These are phyloP conservation scores for Cataglyphis albicans DNA, from an alignment of 2,888 invertebrate genomes.

Conservation along the genomic window DNA sequence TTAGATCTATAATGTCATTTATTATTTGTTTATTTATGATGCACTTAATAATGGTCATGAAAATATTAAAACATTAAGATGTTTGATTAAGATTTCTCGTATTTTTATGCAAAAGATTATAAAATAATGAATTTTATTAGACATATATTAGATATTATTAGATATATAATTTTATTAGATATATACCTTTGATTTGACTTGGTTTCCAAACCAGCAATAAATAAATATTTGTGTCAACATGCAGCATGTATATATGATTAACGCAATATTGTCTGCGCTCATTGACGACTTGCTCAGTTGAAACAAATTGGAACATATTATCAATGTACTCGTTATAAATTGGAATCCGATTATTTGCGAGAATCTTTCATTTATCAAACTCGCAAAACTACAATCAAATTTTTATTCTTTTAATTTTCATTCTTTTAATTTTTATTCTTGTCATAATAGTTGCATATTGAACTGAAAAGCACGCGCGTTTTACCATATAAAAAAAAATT, in stretches of 20 bases:
- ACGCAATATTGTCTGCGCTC: conserved; percentile 40
- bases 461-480: neutral
- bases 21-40: neutral
- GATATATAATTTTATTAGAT: neutral
- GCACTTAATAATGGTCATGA: neutral
- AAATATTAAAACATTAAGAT: neutral
- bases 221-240: conserved; percentile 70
- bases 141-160: too few relatives aligned
- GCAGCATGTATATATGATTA: conserved; percentile 62
- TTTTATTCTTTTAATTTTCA: neutral
- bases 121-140: neutral
- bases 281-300: conserved; percentile 50
- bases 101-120: neutral
- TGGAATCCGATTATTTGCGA: conserved; percentile 59
- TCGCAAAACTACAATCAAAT: conserved; percentile 32
- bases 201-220: conserved; percentile 73
- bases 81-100: neutral
- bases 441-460: neutral
- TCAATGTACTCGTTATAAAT: conserved; percentile 60
- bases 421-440: too few relatives aligned
- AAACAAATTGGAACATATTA: conserved; percentile 67
- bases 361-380: conserved; percentile 52
- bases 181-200: conserved; percentile 66
- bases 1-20: neutral
- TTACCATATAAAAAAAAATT: neutral